phyloP scores from a whole-genome alignment of 2,888 invertebrate species.

The Syrphus vitripennis region DNA sequence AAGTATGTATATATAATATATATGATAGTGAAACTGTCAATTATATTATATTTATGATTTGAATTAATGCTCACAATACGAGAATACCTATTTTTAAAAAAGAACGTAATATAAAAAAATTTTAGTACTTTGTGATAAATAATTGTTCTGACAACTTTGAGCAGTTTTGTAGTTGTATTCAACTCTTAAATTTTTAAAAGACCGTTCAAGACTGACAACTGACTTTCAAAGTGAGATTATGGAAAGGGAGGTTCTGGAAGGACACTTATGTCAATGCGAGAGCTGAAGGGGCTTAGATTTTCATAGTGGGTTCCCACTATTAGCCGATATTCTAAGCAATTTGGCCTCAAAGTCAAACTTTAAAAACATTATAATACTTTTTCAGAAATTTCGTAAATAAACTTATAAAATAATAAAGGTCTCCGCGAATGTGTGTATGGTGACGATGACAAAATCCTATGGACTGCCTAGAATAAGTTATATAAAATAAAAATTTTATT shows the following conservation, averaged over 20 bases:
- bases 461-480: slow-evolving; percentile 53
- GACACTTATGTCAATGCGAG: no score
- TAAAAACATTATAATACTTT: background rate
- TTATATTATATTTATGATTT: no score
- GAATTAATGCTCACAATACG: no score
- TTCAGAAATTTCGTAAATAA: background rate
- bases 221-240: background rate
- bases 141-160: background rate
- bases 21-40: no score
- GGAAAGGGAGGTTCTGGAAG: no score
- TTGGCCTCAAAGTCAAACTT: background rate
- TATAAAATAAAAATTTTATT: slow-evolving; percentile 10
- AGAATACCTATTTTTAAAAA: no score
- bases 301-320: no score
- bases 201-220: background rate
- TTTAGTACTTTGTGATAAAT: background rate
- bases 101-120: no score
- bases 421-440: background rate
- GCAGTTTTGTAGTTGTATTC: background rate
- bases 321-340: no score
- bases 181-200: background rate
- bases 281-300: no score
- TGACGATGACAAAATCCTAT: slow-evolving; percentile 7
- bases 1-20: no score
- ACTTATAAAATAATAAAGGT: no score